Evolutionary conservation across 2,888 invertebrate genomes (phyloP).

Genomic region (Coenonympha glycerion): DNA sequence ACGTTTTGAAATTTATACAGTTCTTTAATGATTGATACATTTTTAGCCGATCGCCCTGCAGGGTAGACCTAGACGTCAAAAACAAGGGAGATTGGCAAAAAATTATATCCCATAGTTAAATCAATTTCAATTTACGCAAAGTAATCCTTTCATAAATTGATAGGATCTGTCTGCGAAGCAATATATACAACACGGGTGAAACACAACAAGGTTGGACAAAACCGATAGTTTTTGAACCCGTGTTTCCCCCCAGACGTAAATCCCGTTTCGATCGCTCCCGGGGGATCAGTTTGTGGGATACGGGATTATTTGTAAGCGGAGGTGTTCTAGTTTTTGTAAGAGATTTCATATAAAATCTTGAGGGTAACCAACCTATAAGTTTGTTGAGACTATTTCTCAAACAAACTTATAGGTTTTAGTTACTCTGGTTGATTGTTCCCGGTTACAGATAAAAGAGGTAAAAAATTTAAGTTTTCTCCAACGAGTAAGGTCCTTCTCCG

Average conservation of each 20-base stretch:
- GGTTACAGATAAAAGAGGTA: no score
- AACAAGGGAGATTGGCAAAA: no score
- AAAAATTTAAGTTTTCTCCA: no score
- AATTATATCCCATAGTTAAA: no score
- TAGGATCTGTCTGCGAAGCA: conserved; percentile 18
- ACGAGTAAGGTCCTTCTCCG: no score
- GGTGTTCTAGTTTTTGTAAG: conserved; percentile 4
- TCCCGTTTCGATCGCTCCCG: conserved; percentile 14
- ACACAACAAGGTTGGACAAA: conserved; percentile 4
- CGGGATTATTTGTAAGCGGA: conserved; percentile 14
- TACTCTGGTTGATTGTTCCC: no score
- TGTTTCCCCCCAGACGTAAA: conserved; percentile 8
- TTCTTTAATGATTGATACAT: no score
- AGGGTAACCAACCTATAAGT: not conserved
- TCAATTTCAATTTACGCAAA: not conserved
- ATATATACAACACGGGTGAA: no score
- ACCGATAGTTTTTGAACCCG: conserved; percentile 19
- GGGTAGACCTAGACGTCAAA: no score
- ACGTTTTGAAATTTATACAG: no score
- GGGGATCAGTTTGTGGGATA: conserved; percentile 25
- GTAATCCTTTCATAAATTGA: conserved; percentile 23
- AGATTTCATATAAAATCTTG: not conserved
- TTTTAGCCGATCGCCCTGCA: no score
- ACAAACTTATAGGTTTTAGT: no score
- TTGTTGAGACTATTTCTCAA: not conserved